These are phyloP conservation scores for Papilio polytes DNA, from an alignment of 1,140 invertebrate species.

Conservation along the genomic window DNA sequence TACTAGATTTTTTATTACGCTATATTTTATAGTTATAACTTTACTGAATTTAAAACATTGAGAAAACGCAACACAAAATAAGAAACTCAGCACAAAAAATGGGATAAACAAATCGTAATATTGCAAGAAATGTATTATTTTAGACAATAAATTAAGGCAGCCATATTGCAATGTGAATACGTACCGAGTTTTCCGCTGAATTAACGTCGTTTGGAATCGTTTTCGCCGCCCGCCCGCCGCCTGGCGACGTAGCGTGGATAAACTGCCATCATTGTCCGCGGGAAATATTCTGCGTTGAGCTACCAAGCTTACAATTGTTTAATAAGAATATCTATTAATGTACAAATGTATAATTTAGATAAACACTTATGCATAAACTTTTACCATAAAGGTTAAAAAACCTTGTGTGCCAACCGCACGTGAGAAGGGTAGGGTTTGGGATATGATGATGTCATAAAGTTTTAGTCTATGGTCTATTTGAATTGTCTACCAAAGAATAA, in stretches of 20 bases:
- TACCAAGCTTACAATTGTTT: slow-evolving; percentile 44
- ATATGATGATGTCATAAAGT: too few relatives aligned
- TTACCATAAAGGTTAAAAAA: too few relatives aligned
- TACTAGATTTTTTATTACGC: too few relatives aligned
- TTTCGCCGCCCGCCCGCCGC: slow-evolving; percentile 33
- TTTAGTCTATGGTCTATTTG: too few relatives aligned
- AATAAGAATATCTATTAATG: slow-evolving; percentile 48
- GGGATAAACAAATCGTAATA: neutral
- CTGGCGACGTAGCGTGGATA: slow-evolving; percentile 55
- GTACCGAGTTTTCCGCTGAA: slow-evolving; percentile 57
- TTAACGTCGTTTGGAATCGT: slow-evolving; percentile 60
- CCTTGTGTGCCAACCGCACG: too few relatives aligned
- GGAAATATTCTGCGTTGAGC: slow-evolving; percentile 46
- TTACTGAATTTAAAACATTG: too few relatives aligned
- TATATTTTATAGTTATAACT: too few relatives aligned
- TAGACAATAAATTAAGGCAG: slow-evolving; percentile 42
- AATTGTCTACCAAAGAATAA: too few relatives aligned
- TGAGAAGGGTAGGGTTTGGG: too few relatives aligned
- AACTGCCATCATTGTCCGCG: slow-evolving; percentile 67
- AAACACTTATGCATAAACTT: neutral
- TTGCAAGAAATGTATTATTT: slow-evolving; percentile 4
- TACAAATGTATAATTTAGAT: neutral
- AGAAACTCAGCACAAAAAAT: too few relatives aligned
- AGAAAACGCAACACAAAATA: too few relatives aligned
- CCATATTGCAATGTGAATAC: slow-evolving; percentile 46